Conservation (phyloP, 1,140 invertebrate genomes). For the Mycetomoellerius zeteki region DNA sequence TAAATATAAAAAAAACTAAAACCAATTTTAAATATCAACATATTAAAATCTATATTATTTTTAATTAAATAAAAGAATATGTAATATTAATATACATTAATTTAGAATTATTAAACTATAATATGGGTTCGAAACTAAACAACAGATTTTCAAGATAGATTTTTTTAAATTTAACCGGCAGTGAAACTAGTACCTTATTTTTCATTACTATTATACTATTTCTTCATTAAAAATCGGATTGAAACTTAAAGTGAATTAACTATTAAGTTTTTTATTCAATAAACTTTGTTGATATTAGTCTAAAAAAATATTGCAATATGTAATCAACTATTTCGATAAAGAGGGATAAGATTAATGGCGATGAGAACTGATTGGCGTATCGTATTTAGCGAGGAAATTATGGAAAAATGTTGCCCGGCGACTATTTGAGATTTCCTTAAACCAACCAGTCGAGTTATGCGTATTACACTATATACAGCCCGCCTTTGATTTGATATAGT, state of each 20-base stretch:
- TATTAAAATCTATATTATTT: not conserved
- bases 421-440: constrained; percentile 80
- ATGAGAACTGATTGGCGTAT: not conserved
- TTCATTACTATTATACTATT: not conserved
- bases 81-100: not conserved
- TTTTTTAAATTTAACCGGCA: not conserved
- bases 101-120: not conserved
- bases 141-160: not conserved
- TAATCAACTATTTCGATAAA: not conserved
- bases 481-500: constrained; percentile 73
- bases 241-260: not conserved
- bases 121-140: not conserved
- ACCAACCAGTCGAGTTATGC: constrained; percentile 75
- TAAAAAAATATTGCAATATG: not conserved
- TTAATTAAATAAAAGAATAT: not conserved
- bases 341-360: constrained; percentile 6
- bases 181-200: not conserved
- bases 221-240: not conserved
- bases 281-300: not conserved
- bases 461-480: constrained; percentile 74
- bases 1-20: not conserved
- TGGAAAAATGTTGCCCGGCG: constrained; percentile 69
- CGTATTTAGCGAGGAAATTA: not conserved
- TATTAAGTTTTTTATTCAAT: not conserved
- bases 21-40: not conserved